Conservation (phyloP, 2,113 vertebrate species). For the Datnioides undecimradiatus region DNA sequence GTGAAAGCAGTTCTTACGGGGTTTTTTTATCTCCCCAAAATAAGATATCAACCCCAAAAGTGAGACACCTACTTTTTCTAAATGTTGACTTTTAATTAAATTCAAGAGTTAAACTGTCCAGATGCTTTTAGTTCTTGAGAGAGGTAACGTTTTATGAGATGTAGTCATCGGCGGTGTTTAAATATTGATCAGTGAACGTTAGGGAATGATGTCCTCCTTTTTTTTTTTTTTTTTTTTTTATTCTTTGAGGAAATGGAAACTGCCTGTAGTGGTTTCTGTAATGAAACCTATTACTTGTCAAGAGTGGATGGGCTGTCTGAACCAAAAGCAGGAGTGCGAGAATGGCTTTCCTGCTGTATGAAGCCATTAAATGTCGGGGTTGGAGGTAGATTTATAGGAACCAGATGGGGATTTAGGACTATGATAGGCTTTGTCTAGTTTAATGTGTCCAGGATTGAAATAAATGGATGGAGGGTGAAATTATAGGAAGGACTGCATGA, state of each 20-base stretch:
- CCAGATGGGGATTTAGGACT: conserved; percentile 5
- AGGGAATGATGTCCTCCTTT: neutral
- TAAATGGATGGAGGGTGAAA: neutral
- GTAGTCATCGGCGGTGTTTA: conserved; percentile 17
- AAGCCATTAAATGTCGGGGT: neutral
- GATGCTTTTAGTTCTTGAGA: neutral
- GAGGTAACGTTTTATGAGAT: neutral
- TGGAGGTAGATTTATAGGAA: conserved; percentile 5
- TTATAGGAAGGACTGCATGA: neutral
- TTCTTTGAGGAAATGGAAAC: conserved; percentile 9
- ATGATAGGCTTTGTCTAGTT: neutral
- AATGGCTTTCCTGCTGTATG: neutral
- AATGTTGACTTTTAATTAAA: conserved; percentile 25
- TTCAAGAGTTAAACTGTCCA: neutral
- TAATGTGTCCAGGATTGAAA: conserved; percentile 5
- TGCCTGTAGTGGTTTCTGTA: neutral
- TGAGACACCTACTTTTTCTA: neutral
- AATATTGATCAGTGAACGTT: conserved; percentile 39
- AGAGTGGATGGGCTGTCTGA: neutral
- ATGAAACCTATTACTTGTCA: conserved; percentile 13
- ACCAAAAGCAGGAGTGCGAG: neutral
- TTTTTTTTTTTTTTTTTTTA: neutral
- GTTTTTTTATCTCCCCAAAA: neutral
- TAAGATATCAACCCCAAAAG: neutral
- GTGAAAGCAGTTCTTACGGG: neutral